phyloP scores from a whole-genome alignment of 2,797 vertebrate genomes.

The Alauda arvensis region DNA sequence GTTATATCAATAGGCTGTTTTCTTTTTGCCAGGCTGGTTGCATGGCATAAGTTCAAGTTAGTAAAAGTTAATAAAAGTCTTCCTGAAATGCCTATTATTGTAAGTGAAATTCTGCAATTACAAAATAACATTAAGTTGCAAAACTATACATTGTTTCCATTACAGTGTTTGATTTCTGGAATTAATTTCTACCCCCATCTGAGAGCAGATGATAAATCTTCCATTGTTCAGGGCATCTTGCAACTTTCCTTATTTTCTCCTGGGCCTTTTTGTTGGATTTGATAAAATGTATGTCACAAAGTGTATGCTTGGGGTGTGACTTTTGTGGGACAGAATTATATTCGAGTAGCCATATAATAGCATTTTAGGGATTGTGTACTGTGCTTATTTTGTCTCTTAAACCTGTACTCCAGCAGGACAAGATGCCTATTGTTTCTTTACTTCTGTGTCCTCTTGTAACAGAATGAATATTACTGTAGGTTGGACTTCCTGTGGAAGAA shows the following conservation, averaged over 20 bases:
- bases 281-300: background rate
- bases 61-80: background rate
- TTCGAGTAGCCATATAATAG: background rate
- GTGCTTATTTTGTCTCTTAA: slow-evolving; percentile 68
- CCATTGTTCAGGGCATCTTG: background rate
- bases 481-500: slow-evolving; percentile 99
- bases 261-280: background rate
- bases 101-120: background rate
- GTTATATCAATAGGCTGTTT: background rate
- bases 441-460: slow-evolving; percentile 93
- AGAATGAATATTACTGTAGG: slow-evolving; percentile 88
- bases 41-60: background rate
- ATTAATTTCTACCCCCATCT: background rate
- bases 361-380: background rate
- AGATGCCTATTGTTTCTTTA: slow-evolving; percentile 93
- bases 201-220: background rate
- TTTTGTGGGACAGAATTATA: background rate
- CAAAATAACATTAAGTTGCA: background rate
- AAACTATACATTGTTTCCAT: background rate
- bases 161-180: background rate
- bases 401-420: slow-evolving; percentile 70
- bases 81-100: background rate
- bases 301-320: background rate
- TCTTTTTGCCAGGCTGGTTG: background rate
- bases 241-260: background rate